Conservation (phyloP, 2,888 invertebrate species). For the Lycocerus yunnanus region DNA sequence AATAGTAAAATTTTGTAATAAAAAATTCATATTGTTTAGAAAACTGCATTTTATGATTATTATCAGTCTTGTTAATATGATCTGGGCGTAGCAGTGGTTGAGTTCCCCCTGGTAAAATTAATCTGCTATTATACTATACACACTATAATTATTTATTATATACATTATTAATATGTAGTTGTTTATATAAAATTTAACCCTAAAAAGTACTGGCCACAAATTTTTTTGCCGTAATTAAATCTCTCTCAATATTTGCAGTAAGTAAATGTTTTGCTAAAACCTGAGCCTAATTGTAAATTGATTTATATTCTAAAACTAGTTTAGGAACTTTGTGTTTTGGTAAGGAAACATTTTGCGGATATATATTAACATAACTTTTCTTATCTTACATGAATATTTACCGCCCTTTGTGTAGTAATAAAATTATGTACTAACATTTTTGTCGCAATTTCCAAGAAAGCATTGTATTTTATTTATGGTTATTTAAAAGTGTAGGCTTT, state of each 20-base stretch:
- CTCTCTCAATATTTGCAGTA: not conserved
- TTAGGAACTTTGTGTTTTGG: not conserved
- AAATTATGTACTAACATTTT: not conserved
- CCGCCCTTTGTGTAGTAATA: not conserved
- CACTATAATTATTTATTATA: too few species aligned
- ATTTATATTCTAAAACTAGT: not conserved
- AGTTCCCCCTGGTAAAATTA: too few species aligned
- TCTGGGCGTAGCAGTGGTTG: too few species aligned
- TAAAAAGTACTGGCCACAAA: not conserved
- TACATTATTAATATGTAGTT: not conserved
- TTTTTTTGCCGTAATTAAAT: not conserved
- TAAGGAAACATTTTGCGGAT: not conserved
- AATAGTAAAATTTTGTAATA: not conserved
- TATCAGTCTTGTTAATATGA: too few species aligned
- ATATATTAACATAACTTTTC: not conserved
- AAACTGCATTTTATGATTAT: too few species aligned
- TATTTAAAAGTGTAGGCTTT: too few species aligned
- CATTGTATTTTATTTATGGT: too few species aligned
- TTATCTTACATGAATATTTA: not conserved
- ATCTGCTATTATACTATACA: too few species aligned
- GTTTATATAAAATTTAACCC: not conserved
- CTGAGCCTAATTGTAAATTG: not conserved
- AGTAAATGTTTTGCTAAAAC: not conserved
- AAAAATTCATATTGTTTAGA: not conserved
- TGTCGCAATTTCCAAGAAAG: not conserved